Base-by-base conservation (phyloP, 2,888 invertebrate genomes). In the Melanchra persicariae region DNA sequence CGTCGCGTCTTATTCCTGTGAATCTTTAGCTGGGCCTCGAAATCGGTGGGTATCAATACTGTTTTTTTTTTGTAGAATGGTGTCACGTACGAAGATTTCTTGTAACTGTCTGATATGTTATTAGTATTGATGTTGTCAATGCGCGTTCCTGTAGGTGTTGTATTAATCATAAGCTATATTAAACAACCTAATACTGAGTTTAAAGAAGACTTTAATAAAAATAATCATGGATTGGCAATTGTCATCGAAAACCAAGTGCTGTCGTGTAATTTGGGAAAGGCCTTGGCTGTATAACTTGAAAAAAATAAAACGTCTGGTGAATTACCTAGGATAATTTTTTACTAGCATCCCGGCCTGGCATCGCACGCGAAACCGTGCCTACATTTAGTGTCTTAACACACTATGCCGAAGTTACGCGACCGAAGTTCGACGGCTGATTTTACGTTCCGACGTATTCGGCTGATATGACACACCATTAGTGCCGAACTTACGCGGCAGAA, bases 1-100 rank as follows among this genome's bases (percentile, higher is more conserved):
- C 82, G 89, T 88, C 89, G 87, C 89, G 90, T 89, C 90, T 88
- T 89, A 88, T 93, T 93, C 92, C 92, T 87, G 86, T 87, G 91
- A 91, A 92, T 90, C 88, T 89, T 84, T 83, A 69, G 75, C 76
- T 51, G 83, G 84, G 87, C 84, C 74, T 54, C 72, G 45, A 81
- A 82, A 77, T 69, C 58, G 12, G 74, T 43, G 77, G 82, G n/a
- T 24, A 62, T 69, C 64, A 62, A 80, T 68, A 60, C 22, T 34
- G 24, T 24, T 51, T 79, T 64, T 57, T 79, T 70, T 40, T 12
- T 58, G 24, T 59, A 12, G 5, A 74, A 61, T 66, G 5, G 5
- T 24, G 57, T 47, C 75, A 68, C 80, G 75, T 80, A 47, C 59
- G n/a, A 40, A 43, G 40, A 40, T 66, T 77, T 67, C 62, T 79